Conservation (phyloP, 2,888 invertebrate species). For the Parnassius mnemosyne region DNA sequence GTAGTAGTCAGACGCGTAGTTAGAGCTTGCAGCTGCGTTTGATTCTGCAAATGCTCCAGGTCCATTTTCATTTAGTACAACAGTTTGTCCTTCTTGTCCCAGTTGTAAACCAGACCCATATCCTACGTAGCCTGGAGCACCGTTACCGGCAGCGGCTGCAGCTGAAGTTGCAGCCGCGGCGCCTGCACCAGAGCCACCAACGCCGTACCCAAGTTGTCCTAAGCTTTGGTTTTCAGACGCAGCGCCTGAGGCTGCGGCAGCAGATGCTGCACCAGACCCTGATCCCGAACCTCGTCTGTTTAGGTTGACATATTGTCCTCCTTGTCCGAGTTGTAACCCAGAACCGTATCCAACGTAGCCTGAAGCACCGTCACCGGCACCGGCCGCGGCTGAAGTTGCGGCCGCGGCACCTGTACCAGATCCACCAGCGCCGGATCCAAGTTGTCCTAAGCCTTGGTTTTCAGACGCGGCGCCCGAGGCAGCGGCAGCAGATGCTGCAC, state of each 20-base stretch:
- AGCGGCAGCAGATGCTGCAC: too few relatives aligned
- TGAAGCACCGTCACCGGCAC: constrained; percentile 20
- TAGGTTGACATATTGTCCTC: too few relatives aligned
- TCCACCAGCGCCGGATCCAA: background rate
- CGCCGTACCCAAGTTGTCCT: background rate
- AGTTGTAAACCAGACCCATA: background rate
- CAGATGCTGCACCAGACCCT: too few relatives aligned
- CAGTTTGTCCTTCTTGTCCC: too few relatives aligned
- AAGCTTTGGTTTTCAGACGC: too few relatives aligned
- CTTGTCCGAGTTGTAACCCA: too few relatives aligned
- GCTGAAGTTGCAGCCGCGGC: background rate
- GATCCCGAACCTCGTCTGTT: too few relatives aligned
- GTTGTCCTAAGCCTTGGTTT: background rate
- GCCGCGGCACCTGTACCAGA: constrained; percentile 1
- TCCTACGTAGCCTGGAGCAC: constrained; percentile 2
- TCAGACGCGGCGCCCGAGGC: background rate
- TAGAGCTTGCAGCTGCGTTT: too few relatives aligned
- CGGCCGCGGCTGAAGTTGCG: constrained; percentile 20
- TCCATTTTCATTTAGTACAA: too few relatives aligned
- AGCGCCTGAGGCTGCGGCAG: too few relatives aligned
- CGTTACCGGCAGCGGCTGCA: background rate
- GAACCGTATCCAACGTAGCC: constrained; percentile 12
- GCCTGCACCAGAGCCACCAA: background rate
- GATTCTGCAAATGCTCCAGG: background rate
- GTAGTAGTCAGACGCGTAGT: too few relatives aligned